Evolutionary conservation across 1,140 invertebrate species (phyloP).

Genomic region (Andrena cerasifolii): DNA sequence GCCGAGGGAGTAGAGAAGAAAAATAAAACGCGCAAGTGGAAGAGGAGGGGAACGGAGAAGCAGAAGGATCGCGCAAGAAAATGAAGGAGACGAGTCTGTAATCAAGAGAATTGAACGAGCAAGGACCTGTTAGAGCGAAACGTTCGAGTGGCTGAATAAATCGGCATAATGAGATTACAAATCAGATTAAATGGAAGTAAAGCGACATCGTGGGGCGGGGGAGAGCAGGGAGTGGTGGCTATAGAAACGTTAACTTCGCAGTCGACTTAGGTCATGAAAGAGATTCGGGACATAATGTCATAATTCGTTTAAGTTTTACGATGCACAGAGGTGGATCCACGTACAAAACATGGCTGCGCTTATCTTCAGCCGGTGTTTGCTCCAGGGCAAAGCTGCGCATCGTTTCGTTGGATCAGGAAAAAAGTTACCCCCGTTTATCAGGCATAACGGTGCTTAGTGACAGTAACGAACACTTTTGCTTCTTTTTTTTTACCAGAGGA

Average conservation of each 20-base stretch:
- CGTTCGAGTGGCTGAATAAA: conserved; percentile 41
- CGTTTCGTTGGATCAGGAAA: conserved; percentile 29
- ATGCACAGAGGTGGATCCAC: conserved; percentile 18
- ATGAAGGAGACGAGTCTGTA: conserved; percentile 31
- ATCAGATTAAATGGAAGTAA: conserved; percentile 25
- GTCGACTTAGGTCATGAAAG: not conserved
- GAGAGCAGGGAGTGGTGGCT: not conserved
- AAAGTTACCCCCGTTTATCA: conserved; percentile 38
- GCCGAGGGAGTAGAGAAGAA: not conserved
- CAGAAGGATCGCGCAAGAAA: not conserved
- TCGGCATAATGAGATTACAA: conserved; percentile 31
- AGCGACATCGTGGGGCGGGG: no score
- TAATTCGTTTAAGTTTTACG: conserved; percentile 26
- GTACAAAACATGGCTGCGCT: conserved; percentile 21
- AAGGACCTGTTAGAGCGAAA: not conserved
- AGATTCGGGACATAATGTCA: conserved; percentile 19
- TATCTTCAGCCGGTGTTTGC: conserved; percentile 24
- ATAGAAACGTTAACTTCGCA: conserved; percentile 16
- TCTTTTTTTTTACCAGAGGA: not conserved
- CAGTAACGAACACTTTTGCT: not conserved
- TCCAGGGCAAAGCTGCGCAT: not conserved
- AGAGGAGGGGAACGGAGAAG: not conserved
- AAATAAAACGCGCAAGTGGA: not conserved
- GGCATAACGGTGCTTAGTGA: conserved; percentile 1
- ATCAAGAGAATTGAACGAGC: conserved; percentile 38